Percentiles rank a stretch among this genome's conserved stretches.
These are phyloP conservation scores for Dunckerocampus dactyliophorus DNA, from an alignment of 2,113 vertebrate genomes.

Conservation along the genomic window DNA sequence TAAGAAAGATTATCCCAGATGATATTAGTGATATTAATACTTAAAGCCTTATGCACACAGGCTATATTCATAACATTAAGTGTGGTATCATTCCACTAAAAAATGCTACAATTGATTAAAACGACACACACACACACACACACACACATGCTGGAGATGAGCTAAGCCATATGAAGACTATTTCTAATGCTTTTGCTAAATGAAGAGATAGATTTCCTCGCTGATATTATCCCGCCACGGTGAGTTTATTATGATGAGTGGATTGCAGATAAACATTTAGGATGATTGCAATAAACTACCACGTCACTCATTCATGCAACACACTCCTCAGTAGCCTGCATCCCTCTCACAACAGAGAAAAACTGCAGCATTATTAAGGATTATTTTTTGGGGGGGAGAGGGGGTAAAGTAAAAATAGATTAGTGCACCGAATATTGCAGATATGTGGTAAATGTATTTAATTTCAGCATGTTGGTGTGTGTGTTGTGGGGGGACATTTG, in stretches of 20 bases:
- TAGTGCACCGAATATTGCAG: neutral
- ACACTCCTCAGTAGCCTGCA: too few relatives aligned
- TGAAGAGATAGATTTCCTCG: conserved; percentile 64
- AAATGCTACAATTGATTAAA: conserved; percentile 66
- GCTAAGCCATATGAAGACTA: conserved; percentile 64
- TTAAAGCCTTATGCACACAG: conserved; percentile 29
- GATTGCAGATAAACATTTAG: conserved; percentile 63
- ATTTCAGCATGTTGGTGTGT: too few relatives aligned
- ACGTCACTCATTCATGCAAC: conserved; percentile 46
- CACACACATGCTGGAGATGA: neutral
- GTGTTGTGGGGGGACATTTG: conserved; percentile 24
- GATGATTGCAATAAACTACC: conserved; percentile 58
- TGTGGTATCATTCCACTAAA: conserved; percentile 57
- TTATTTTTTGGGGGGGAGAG: neutral
- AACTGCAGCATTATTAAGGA: neutral
- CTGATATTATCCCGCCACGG: conserved; percentile 52
- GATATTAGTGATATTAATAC: conserved; percentile 47
- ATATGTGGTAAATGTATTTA: too few relatives aligned
- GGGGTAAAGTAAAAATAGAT: too few relatives aligned
- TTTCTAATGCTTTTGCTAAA: conserved; percentile 64
- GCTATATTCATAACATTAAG: conserved; percentile 60
- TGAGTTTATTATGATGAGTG: conserved; percentile 66
- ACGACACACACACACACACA: conserved; percentile 25
- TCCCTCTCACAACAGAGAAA: too few relatives aligned
- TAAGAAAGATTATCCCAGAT: conserved; percentile 22